A percentile compares a stretch with the other conserved stretches of the same genome.
phyloP scores from a whole-genome alignment of 2,888 invertebrate species.

The Tenthredo livida region DNA sequence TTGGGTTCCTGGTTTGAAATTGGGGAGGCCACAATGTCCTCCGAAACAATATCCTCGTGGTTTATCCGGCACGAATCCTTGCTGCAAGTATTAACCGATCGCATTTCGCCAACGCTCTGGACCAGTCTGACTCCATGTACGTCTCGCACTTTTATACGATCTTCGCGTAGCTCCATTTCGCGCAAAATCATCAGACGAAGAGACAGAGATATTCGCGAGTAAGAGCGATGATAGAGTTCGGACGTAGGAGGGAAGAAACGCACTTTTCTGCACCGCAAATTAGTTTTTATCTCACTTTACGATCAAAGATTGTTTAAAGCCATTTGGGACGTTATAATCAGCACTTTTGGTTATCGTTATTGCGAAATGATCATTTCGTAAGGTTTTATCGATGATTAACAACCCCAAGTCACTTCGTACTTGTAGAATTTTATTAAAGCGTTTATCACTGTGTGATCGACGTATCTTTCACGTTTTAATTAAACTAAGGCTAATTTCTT shows the following conservation, averaged over 20 bases:
- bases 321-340: not conserved
- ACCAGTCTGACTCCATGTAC: conserved; percentile 6
- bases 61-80: not conserved
- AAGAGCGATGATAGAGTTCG: not conserved
- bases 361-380: not conserved
- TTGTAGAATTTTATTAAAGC: not conserved
- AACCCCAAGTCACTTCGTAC: not conserved
- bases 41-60: conserved; percentile 19
- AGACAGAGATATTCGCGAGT: not conserved
- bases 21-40: conserved; percentile 14
- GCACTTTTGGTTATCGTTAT: not conserved
- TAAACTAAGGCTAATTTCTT: not conserved
- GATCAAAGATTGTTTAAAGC: not conserved
- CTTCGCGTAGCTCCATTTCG: conserved; percentile 63
- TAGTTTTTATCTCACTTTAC: not conserved
- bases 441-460: not conserved
- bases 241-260: not conserved
- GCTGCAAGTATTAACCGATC: not conserved
- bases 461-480: not conserved
- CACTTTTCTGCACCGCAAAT: not conserved
- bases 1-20: conserved; percentile 25
- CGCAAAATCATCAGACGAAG: conserved; percentile 52
- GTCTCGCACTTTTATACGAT: conserved; percentile 57
- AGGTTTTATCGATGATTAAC: not conserved
- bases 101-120: not conserved